Evolutionary conservation across 2,888 invertebrate species (phyloP).

Genomic region (Furcula furcula): DNA sequence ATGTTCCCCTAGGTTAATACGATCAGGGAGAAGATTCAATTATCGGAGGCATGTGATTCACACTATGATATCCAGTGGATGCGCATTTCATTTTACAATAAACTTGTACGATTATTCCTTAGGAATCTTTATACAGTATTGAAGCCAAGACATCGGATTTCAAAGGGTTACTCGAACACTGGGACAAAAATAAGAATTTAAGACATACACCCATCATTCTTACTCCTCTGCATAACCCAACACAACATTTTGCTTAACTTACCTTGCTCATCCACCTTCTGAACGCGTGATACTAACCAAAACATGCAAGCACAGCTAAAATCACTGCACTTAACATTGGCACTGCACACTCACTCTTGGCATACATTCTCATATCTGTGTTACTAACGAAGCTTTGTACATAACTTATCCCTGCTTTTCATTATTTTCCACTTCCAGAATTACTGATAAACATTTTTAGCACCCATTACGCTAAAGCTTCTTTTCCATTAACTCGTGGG

Average conservation of each 20-base stretch:
- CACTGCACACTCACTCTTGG: constrained; percentile 3
- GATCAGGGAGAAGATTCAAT: constrained; percentile 30
- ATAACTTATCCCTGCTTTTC: constrained; percentile 62
- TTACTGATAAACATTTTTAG: constrained; percentile 50
- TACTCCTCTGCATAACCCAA: constrained; percentile 15
- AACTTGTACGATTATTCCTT: constrained; percentile 18
- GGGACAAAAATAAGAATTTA: constrained; percentile 13
- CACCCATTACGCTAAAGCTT: constrained; percentile 61
- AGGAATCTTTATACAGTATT: constrained; percentile 13
- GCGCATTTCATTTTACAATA: constrained; percentile 73
- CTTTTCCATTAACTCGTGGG: constrained; percentile 72
- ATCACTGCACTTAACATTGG: neutral
- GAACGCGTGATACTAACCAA: constrained; percentile 7
- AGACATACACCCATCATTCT: constrained; percentile 13
- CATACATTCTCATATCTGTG: constrained; percentile 16
- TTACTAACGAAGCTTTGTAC: constrained; percentile 54
- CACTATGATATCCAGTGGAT: constrained; percentile 47
- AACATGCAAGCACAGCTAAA: constrained; percentile 8
- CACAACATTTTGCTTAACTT: no score
- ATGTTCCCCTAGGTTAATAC: constrained; percentile 49
- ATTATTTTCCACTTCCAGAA: constrained; percentile 74
- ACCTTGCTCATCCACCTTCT: constrained; percentile 10
- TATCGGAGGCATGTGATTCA: constrained; percentile 56
- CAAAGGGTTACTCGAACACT: constrained; percentile 24
- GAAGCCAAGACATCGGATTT: constrained; percentile 25